These are phyloP conservation scores for Ametastegia equiseti DNA, from an alignment of 2,888 invertebrate species.

Conservation along the genomic window DNA sequence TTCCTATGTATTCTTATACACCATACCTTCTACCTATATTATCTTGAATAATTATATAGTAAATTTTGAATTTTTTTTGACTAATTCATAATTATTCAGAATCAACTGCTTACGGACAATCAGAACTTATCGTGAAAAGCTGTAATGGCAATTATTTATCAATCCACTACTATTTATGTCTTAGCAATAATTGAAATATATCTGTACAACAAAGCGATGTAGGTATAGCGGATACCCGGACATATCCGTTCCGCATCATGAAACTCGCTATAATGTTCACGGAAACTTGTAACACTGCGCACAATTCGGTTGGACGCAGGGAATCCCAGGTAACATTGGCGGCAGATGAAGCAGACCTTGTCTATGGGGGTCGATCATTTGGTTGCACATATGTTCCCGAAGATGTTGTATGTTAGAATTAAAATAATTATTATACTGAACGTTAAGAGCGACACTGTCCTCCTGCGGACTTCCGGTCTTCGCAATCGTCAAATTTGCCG, in stretches of 20 bases:
- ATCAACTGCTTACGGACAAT: too few relatives aligned
- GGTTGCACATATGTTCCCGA: conserved; percentile 64
- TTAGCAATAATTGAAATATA: too few relatives aligned
- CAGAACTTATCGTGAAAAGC: too few relatives aligned
- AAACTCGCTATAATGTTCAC: conserved; percentile 50
- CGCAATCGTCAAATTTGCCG: conserved; percentile 49
- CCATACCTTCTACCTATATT: background rate
- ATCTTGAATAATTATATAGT: too few relatives aligned
- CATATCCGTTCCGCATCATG: background rate
- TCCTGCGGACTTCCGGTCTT: conserved; percentile 54
- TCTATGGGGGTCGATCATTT: conserved; percentile 57
- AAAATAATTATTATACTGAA: conserved; percentile 67
- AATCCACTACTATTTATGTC: too few relatives aligned
- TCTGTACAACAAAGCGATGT: conserved; percentile 1
- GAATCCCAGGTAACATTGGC: conserved; percentile 68
- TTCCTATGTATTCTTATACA: background rate
- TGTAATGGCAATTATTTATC: too few relatives aligned
- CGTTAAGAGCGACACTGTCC: conserved; percentile 63
- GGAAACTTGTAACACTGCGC: conserved; percentile 71
- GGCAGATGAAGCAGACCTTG: conserved; percentile 64
- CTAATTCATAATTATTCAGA: too few relatives aligned
- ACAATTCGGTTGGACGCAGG: conserved; percentile 72
- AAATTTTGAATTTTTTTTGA: too few relatives aligned
- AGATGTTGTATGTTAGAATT: conserved; percentile 64
- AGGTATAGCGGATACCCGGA: background rate